Conservation (phyloP, 64 coral and sea anemone genomes). For the Stichodactyla helianthus region DNA sequence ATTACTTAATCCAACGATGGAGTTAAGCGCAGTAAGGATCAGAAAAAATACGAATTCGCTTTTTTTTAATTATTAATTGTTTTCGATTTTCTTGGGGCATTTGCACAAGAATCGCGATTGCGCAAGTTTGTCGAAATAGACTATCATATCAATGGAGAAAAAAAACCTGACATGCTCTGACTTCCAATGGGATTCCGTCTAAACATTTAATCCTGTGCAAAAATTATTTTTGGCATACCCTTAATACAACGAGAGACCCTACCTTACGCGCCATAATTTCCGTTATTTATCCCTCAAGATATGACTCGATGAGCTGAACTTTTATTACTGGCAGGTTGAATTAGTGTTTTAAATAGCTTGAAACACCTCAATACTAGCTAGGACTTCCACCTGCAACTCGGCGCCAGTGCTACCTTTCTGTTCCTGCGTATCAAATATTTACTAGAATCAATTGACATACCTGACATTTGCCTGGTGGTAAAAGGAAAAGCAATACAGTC, state of each 20-base stretch:
- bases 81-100: constrained; percentile 3
- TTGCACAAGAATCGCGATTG: background rate
- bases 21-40: background rate
- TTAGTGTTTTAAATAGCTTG: background rate
- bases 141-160: background rate
- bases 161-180: background rate
- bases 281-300: background rate
- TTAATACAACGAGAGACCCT: background rate
- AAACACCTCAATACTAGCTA: background rate
- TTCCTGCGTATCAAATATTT: background rate
- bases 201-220: background rate
- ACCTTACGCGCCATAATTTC: background rate
- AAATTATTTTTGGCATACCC: background rate
- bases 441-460: background rate
- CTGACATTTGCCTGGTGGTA: background rate
- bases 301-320: background rate
- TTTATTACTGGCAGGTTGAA: background rate
- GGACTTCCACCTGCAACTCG: background rate
- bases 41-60: background rate
- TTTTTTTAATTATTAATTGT: background rate
- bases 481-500: background rate
- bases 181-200: background rate
- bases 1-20: background rate
- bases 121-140: background rate
- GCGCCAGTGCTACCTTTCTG: background rate